Evolutionary conservation across 2,888 invertebrate species (phyloP), one percentile per base, ranked within the genome.

Genomic region (Caenorhabditis macrosperma): DNA sequence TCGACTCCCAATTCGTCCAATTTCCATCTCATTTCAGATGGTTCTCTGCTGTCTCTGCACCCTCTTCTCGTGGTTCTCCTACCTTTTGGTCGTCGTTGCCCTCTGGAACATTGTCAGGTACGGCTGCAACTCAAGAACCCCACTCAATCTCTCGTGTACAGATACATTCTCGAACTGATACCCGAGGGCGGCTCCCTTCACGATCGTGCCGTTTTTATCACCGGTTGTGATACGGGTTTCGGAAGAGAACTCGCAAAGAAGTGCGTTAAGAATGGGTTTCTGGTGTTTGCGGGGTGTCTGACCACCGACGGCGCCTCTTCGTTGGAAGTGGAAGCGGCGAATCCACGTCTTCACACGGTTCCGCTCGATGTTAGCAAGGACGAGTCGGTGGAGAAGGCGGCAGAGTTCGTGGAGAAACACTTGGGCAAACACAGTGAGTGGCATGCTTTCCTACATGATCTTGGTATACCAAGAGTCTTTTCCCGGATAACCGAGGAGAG

Each of bases 221-320:
- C 86, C 15, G 88, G 88, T 7, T 88, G 88, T 69, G 88, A 88
- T 44, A 82, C 87, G 20, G 88, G 88, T 7, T 92, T 92, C 82
- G 91, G 89, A 30, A 67, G 88, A 57, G 83, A 87, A 48, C 78
- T 91, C 17, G 91, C 91, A 1, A 82, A 87, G 59, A 87, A 88
- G 17, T 87, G 91, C 61, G 89, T 89, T 30, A 78, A 94, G 90
- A 92, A 95, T 90, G 94, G 94, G 0, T 92, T 95, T 83, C 93
- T 93, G 2, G 95, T 95, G 1, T 92, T 96, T 38, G 95, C 95
- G 17, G 94, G 94, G 54, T 94, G 95, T 91, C 93, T 94, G 60
- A 87, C 88, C 0, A 69, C 82, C 33, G 59, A 88, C 28, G 93
- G 94, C 1, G 92, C 93, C 44, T 94, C 92, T 26, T 90, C 92